Evolutionary conservation across 2,113 vertebrate genomes (phyloP), one percentile per base, ranked within the genome.

Genomic region (Choloepus hoffmanni): DNA sequence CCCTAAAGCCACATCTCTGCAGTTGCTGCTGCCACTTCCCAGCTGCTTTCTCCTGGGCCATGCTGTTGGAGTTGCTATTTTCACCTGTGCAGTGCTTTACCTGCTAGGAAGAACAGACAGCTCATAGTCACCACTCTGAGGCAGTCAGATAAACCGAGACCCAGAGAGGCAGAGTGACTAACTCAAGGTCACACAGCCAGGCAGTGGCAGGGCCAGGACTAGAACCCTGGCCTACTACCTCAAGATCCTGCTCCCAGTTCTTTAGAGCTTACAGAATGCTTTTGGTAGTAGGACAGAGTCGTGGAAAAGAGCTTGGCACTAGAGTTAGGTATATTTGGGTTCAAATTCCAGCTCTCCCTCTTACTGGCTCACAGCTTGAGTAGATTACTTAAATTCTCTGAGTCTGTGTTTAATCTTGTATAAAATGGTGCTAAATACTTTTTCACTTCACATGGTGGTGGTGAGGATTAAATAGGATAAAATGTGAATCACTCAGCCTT

Each of bases 391-490:
- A 30, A 45, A 40, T 87, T 95, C 89, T 92, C 77, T 70, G 55
- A 95, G 36, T 45, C 85, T 92, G 83, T 86, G 55, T 36, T 89
- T 94, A 10, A 8, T 87, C 67, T 81, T 55, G 7, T 84, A 36
- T 50, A 60, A 81, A 68, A 43, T 85, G 63, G 45, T 76, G 68
- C 58, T n/a, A 50, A 86, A 36, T 81, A 60, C 60, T 72, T 93
- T 86, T 72, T 62, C 50, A 68, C 7, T 50, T 73, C 48, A 2
- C 55, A 23, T 92, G 67, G 24, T 50, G 19, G 18, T 36, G 23
- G 58, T 79, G n/a, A 95, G 40, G 53, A 62, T 67, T 67, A 84
- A 81, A 50, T 58, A 89, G 62, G 48, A 33, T 33, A 60, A 53
- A 92, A 76, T 45, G 45, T 72, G 84, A 67, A n/a, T 48, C 40